phyloP scores from a whole-genome alignment of 2,113 vertebrate species.

The Nymphicus hollandicus region DNA sequence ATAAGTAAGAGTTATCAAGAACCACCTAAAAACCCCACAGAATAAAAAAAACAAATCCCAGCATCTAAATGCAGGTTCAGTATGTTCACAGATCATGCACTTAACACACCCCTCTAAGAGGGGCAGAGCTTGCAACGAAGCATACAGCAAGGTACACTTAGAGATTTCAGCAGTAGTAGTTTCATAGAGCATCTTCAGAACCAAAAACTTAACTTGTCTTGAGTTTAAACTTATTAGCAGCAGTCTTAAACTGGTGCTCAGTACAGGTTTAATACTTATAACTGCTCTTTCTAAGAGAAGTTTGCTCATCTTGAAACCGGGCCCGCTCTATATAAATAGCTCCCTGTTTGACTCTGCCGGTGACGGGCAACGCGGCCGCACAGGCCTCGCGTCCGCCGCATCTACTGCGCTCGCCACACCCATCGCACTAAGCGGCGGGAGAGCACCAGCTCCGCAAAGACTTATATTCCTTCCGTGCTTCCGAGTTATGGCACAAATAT shows the following conservation, averaged over 20 bases:
- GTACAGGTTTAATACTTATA: not conserved
- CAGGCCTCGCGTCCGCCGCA: conserved; percentile 54
- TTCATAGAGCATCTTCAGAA: not conserved
- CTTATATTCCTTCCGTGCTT: conserved; percentile 11
- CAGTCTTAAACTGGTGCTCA: not conserved
- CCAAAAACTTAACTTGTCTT: not conserved
- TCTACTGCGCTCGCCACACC: conserved; percentile 63
- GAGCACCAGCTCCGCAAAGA: not conserved
- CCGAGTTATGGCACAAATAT: conserved; percentile 35
- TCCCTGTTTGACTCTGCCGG: not conserved
- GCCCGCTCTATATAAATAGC: not conserved
- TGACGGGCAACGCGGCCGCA: conserved; percentile 1
- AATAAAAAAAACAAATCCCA: not conserved
- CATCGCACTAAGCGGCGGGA: not conserved
- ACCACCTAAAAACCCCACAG: not conserved
- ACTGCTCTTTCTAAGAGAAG: not conserved
- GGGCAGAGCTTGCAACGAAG: too few species aligned
- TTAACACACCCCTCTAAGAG: not conserved
- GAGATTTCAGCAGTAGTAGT: not conserved
- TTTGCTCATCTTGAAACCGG: conserved; percentile 6
- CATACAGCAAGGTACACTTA: not conserved
- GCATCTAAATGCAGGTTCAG: not conserved
- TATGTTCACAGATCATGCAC: accelerated
- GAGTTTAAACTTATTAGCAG: not conserved
- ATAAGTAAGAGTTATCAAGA: not conserved